Conservation (phyloP, 2,797 vertebrate genomes). For the Sebastes elongatus region DNA sequence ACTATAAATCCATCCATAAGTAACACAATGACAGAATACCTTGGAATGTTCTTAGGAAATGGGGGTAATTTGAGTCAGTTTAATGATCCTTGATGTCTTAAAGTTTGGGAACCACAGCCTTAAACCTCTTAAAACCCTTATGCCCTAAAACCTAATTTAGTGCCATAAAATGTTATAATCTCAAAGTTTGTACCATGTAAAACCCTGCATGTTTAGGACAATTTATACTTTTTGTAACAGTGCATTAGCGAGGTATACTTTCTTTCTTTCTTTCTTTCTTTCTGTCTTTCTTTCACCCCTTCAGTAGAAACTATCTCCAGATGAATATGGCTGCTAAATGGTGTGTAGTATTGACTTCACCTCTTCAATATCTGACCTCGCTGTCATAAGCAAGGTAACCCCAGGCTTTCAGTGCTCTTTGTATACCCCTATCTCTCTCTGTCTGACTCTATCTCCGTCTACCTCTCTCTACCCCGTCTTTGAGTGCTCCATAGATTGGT, state of each 20-base stretch:
- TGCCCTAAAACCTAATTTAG: neutral
- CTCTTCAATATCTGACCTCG: conserved; percentile 68
- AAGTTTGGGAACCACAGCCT: neutral
- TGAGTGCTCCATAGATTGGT: conserved; percentile 70
- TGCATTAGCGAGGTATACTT: neutral
- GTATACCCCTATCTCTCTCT: conserved; percentile 13
- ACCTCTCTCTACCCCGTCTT: conserved; percentile 47
- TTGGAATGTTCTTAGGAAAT: too few species aligned
- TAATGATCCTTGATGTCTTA: too few species aligned
- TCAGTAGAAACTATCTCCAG: neutral
- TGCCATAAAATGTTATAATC: neutral
- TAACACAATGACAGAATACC: too few species aligned
- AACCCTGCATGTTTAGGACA: neutral
- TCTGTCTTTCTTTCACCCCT: neutral
- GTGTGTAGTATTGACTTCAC: conserved; percentile 71
- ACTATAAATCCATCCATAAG: too few species aligned
- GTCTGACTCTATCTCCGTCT: conserved; percentile 26
- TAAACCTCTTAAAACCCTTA: neutral
- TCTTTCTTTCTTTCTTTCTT: neutral
- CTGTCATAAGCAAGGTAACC: conserved; percentile 67
- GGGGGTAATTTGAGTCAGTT: too few species aligned
- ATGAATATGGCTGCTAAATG: conserved; percentile 63
- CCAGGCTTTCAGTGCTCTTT: conserved; percentile 57
- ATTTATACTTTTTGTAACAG: neutral
- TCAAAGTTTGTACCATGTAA: neutral